These are phyloP conservation scores for Phorcus lineatus DNA, from an alignment of 2,888 invertebrate genomes.

Conservation along the genomic window DNA sequence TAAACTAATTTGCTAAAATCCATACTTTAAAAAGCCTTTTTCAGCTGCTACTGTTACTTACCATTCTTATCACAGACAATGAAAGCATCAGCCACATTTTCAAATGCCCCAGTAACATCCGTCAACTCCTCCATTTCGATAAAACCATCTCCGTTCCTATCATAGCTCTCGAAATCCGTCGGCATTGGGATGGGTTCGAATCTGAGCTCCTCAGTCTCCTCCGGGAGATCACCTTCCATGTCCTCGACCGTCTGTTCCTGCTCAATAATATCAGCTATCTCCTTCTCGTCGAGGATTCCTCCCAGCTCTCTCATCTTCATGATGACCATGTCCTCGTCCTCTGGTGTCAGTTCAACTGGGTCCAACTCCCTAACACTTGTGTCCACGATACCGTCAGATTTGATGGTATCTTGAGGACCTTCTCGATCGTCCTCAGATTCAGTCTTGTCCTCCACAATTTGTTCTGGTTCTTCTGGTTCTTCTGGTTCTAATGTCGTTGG, in stretches of 20 bases:
- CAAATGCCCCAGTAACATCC: conserved; percentile 23
- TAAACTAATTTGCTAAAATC: too few species aligned
- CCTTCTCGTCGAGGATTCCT: background rate
- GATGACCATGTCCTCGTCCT: background rate
- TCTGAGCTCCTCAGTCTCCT: background rate
- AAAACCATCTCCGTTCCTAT: conserved; percentile 3
- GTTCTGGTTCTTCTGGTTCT: too few species aligned
- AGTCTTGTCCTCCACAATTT: too few species aligned
- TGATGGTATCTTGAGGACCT: too few species aligned
- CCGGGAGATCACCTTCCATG: background rate
- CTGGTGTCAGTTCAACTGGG: background rate
- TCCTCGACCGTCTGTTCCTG: background rate
- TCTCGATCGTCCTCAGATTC: too few species aligned
- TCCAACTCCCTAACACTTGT: background rate
- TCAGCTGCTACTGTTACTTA: too few species aligned
- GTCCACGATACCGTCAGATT: background rate
- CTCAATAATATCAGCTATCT: background rate
- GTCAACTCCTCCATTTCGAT: background rate
- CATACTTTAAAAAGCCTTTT: too few species aligned
- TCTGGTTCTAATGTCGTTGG: too few species aligned
- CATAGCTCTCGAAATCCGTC: conserved; percentile 7
- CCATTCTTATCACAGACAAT: conserved; percentile 5
- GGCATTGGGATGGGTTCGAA: conserved; percentile 28
- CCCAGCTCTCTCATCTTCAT: background rate
- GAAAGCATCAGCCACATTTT: conserved; percentile 2